Conservation (phyloP, 2,888 invertebrate species). For the Rhamnusium bicolor region DNA sequence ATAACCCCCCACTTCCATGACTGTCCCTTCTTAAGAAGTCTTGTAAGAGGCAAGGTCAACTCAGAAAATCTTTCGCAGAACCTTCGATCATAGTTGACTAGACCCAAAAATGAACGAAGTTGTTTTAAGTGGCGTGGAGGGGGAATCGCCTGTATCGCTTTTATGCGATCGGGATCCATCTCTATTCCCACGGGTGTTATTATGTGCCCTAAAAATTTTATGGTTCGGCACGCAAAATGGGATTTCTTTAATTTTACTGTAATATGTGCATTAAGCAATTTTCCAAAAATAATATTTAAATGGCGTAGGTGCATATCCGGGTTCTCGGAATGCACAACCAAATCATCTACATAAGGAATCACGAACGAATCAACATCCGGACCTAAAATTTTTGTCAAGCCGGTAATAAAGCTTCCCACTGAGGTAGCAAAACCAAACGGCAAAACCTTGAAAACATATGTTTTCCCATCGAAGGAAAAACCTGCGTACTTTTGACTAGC, state of each 20-base stretch:
- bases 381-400: conserved; percentile 25
- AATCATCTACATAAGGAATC: conserved; percentile 33
- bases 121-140: conserved; percentile 17
- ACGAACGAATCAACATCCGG: not conserved
- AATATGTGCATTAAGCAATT: conserved; percentile 22
- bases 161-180: conserved; percentile 11
- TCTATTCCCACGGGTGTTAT: conserved; percentile 16
- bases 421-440: conserved; percentile 46
- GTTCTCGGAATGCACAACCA: conserved; percentile 23
- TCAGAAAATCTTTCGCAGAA: conserved; percentile 27
- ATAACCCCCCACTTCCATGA: conserved; percentile 10
- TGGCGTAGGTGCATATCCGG: conserved; percentile 30
- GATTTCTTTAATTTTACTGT: conserved; percentile 33
- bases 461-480: conserved; percentile 37
- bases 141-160: conserved; percentile 5
- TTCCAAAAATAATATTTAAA: conserved; percentile 27
- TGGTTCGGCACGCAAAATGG: not conserved
- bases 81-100: not conserved
- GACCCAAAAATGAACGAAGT: conserved; percentile 33
- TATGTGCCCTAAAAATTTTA: conserved; percentile 28
- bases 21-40: not conserved
- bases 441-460: conserved; percentile 39
- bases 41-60: not conserved
- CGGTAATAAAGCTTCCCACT: conserved; percentile 22
- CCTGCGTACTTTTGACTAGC: conserved; percentile 41